Base-by-base conservation (phyloP, 2,113 vertebrate species). In the Casuarius casuarius region DNA sequence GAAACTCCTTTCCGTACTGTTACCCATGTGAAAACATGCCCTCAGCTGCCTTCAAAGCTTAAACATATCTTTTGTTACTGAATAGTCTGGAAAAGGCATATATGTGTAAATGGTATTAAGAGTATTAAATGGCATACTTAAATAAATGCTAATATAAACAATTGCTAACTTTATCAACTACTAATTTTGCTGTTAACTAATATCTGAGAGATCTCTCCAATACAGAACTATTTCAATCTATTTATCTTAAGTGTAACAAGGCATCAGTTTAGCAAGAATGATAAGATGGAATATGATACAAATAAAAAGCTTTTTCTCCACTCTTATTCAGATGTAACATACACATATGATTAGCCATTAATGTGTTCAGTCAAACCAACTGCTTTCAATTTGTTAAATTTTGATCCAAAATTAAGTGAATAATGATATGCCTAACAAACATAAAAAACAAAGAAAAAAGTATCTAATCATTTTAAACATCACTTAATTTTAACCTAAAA, bases 381-480 rank as follows among this genome's bases (percentile, higher is more conserved):
- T 67, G 5, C 2, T 58, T 89, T 67, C 59, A 35, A 85, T 85
- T 76, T 67, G 73, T 21, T 25, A 90, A 25, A 76, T 94, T 84
- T 9, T 87, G 21, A 23, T 21, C 7, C 31, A 72, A 14, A 92
- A 87, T 78, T 89, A 56, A 63, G 17, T 51, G 28, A 70, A 40
- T 25, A 83, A 5, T 61, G 11, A 52, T 70, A 22, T 79, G 11
- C 28, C 4, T 65, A 23, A 76, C 74, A 93, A 61, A 44, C 11
- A 51, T 35, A 12, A 0, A 0, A 1, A 22, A 12, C 35, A 52
- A 54, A n/a, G 12, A 35, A 52, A 59, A 54, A 2, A 38, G 10
- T 46, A 46, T 65, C 46, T 75, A 62, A 49, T 92, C 2, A 35
- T 4, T 89, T 87, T 81, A 10, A 89, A 61, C 3, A 2, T 89